A percentile compares a stretch with the other conserved stretches of the same genome.
Conservation (phyloP, 1,140 invertebrate genomes). For the Drosophila eugracilis region DNA sequence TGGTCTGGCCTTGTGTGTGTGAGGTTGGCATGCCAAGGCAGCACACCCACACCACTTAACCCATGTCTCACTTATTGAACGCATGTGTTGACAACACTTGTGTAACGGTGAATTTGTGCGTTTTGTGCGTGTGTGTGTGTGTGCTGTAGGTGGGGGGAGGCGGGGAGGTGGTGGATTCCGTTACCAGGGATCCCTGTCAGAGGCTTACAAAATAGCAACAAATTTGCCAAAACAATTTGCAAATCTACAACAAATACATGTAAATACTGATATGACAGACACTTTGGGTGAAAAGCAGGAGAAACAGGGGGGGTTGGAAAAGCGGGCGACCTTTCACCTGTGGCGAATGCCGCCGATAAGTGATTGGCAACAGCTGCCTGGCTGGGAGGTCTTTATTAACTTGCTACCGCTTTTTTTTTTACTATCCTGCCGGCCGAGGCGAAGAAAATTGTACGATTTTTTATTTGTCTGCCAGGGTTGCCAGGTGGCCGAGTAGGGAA, state of each 20-base stretch:
- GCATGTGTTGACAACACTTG: conserved; percentile 83
- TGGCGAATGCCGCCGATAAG: conserved; percentile 49
- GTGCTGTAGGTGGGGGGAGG: neutral
- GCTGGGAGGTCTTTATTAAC: conserved; percentile 62
- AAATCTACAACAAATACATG: conserved; percentile 80
- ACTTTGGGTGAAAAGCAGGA: conserved; percentile 19
- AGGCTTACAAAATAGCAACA: conserved; percentile 66
- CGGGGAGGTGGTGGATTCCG: conserved; percentile 10
- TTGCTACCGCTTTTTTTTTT: conserved; percentile 25
- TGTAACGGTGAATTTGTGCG: conserved; percentile 83
- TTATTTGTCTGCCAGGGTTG: conserved; percentile 8
- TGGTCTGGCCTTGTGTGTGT: conserved; percentile 26
- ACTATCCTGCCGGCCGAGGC: neutral
- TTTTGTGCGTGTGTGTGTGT: conserved; percentile 53
- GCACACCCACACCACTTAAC: conserved; percentile 19
- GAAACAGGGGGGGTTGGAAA: neutral
- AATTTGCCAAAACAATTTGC: conserved; percentile 83
- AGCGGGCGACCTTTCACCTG: conserved; percentile 39
- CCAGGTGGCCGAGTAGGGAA: conserved; percentile 2
- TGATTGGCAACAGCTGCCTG: conserved; percentile 57
- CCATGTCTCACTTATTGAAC: conserved; percentile 44
- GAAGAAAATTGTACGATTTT: conserved; percentile 16
- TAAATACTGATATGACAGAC: conserved; percentile 82
- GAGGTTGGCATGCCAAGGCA: conserved; percentile 20
- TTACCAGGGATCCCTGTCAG: conserved; percentile 47